Base-by-base conservation (phyloP, 2,797 vertebrate genomes). In the Perodicticus potto region DNA sequence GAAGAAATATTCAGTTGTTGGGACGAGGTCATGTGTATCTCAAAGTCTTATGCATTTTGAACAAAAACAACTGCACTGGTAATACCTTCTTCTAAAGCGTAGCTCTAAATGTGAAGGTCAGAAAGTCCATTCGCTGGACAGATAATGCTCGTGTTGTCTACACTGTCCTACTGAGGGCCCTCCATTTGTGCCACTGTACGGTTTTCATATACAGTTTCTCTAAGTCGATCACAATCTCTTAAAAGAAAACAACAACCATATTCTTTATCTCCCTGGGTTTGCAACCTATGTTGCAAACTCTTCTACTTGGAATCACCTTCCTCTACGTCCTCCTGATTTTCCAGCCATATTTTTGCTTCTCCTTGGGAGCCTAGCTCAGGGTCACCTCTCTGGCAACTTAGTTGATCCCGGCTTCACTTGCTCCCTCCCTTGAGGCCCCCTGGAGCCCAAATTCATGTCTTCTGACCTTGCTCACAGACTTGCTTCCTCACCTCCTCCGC, bases 291-390 rank as follows among this genome's bases (percentile, higher is more conserved):
- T 63, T n/a, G n/a, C n/a, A n/a, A n/a, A n/a, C 55, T 80, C 78
- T 78, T 89, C 32, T 57, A 45, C 55, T 92, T 78, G 32, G 72
- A 78, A 93, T 84, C 19, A 59, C 29, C n/a, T 57, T 93, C 10
- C 12, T 57, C 25, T 20, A 20, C 9, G 81, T 80, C 29, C 27
- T 97, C 5, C 2, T 55, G 49, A 27, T 76, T 88, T 82, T 55
- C 25, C 2, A 49, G 29, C 63, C 8, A 40, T 43, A 45, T 4
- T 63, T 86, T 34, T 32, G 55, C 17, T 86, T 95, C 65, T 78
- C n/a, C 16, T 93, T 80, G 49, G 63, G 59, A 25, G 57, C 23
- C 2, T 34, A 80, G 32, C 45, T 63, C 32, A 16, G 10, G 22
- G 14, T 91, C 57, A 25, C 11, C 34, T 70, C 65, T 61, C 0